Evolutionary conservation across 2,888 invertebrate species (phyloP), one percentile per base, ranked within the genome.

Genomic region (Conchocele bisecta): DNA sequence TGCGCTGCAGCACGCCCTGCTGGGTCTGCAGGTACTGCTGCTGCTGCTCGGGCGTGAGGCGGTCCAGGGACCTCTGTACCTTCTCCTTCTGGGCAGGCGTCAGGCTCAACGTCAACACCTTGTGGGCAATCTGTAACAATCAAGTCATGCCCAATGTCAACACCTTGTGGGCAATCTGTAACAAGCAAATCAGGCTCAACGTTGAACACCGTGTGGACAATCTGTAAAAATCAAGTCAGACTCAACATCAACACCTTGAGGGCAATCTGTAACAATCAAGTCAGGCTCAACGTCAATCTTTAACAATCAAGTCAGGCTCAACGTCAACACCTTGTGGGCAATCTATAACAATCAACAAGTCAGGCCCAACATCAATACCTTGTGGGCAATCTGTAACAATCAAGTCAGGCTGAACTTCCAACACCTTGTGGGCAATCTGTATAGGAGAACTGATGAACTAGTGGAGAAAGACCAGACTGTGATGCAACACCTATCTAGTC

Each of bases 131-230:
- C 89, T 89, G 70, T 7, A 72, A 71, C 20, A 17, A n/a, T n/a
- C n/a, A n/a, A n/a, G n/a, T n/a, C n/a, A n/a, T n/a, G n/a, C n/a
- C 20, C 11, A 11, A 6, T 7, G 6, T n/a, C n/a, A n/a, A n/a
- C n/a, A n/a, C n/a, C n/a, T n/a, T n/a, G n/a, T n/a, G n/a, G n/a
- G n/a, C n/a, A n/a, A n/a, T n/a, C n/a, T n/a, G n/a, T 37, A 6
- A 7, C 7, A 39, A 6, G 6, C n/a, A n/a, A 17, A 6, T 88
- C 60, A 88, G 70, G 57, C 83, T 86, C 48, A 89, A 91, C 71
- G 81, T 83, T 33, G 39, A 87, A 54, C 20, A 83, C 68, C 58
- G 93, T 93, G 80, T 93, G 93, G 5, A 89, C 90, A 67, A 91
- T 82, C 89, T 89, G 70, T 7, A 72, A 71, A 28, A 17, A n/a